Conservation (phyloP, 2,888 invertebrate genomes). For the Paralinhomoeus sp. region DNA sequence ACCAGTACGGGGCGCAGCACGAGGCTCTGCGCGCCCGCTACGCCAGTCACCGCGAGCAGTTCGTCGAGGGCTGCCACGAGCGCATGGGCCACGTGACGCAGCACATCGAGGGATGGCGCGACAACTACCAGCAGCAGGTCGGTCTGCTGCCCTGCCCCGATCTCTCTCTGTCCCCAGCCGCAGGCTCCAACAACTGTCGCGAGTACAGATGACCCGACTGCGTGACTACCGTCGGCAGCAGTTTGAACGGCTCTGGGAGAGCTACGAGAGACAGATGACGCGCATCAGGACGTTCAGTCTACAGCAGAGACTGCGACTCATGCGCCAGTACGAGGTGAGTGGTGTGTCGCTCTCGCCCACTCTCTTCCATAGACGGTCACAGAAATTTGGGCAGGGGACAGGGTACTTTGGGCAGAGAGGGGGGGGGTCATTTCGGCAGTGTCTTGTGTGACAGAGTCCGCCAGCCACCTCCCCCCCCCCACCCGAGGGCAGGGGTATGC, state of each 20-base stretch:
- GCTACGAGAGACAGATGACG: constrained; percentile 58
- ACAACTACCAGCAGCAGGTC: constrained; percentile 17
- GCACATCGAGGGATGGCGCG: constrained; percentile 19
- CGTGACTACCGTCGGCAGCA: constrained; percentile 62
- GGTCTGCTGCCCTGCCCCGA: no score
- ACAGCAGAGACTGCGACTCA: constrained; percentile 21
- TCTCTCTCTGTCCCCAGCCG: no score
- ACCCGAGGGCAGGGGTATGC: no score
- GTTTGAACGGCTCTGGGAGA: constrained; percentile 58
- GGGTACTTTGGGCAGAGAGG: no score
- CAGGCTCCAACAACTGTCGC: no score
- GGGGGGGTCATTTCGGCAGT: no score
- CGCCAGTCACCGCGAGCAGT: constrained; percentile 14
- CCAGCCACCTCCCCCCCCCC: no score
- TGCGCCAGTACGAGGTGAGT: constrained; percentile 24
- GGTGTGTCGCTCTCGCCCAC: no score
- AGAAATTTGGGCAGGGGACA: no score
- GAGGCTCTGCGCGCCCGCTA: constrained; percentile 19
- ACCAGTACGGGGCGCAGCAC: constrained; percentile 13
- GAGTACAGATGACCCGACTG: constrained; percentile 10
- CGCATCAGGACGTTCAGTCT: constrained; percentile 21
- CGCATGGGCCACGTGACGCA: constrained; percentile 18
- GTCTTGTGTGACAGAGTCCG: no score
- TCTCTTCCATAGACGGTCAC: no score
- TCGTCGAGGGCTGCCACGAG: constrained; percentile 19